These are phyloP conservation scores for Calephelis perditalis DNA, from an alignment of 2,888 invertebrate species.

Conservation along the genomic window DNA sequence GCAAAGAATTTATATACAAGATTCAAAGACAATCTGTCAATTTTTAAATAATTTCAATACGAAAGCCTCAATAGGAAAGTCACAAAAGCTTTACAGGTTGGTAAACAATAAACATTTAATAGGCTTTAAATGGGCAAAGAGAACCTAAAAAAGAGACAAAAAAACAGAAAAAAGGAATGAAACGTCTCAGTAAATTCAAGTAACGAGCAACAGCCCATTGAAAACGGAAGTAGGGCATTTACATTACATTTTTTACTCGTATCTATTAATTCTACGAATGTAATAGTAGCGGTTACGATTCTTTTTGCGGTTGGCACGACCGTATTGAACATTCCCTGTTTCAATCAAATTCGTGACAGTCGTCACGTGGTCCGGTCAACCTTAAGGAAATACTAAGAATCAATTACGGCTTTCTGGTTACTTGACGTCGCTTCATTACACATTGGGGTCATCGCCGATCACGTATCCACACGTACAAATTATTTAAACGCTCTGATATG, in stretches of 20 bases:
- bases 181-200: not conserved
- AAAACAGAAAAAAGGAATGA: too few relatives aligned
- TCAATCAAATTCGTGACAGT: constrained; percentile 48
- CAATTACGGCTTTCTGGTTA: constrained; percentile 28
- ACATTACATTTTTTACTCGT: constrained; percentile 10
- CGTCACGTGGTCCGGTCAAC: constrained; percentile 39
- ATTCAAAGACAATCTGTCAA: too few relatives aligned
- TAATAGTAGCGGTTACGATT: constrained; percentile 19
- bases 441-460: constrained; percentile 26
- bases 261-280: constrained; percentile 11
- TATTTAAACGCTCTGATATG: constrained; percentile 15
- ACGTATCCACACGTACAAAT: constrained; percentile 19
- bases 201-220: not conserved
- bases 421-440: constrained; percentile 27
- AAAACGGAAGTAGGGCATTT: constrained; percentile 4
- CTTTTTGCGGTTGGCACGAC: constrained; percentile 43
- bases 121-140: too few relatives aligned
- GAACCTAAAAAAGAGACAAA: too few relatives aligned
- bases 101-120: too few relatives aligned
- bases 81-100: too few relatives aligned
- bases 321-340: constrained; percentile 39
- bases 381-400: constrained; percentile 28
- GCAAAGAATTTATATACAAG: too few relatives aligned
- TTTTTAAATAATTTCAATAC: too few relatives aligned
- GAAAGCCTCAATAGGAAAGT: too few relatives aligned